Evolutionary conservation across 2,888 invertebrate genomes (phyloP), one percentile per base, ranked within the genome.

Genomic region (Stramonita haemastoma): DNA sequence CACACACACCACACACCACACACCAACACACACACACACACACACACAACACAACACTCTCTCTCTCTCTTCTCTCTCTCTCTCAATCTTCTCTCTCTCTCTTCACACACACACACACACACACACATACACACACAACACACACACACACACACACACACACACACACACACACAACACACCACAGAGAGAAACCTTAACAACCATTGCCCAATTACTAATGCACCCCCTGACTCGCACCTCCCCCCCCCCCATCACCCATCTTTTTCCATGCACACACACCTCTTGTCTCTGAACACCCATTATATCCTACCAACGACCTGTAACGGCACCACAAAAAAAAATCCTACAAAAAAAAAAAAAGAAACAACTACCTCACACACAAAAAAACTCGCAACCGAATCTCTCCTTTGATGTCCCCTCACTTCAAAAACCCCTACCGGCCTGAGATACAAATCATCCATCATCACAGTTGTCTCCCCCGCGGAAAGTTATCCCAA

Each of bases 391-490:
- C 46, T 8, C 46, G n/a, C 46, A 46, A 46, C 46, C 46, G 46
- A 8, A 46, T 46, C 46, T 46, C 36, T 22, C 26, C 81, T 83
- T 83, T 83, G 81, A 83, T 83, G 81, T 81, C n/a, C 46, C 22
- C 56, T 2, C 56, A 66, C 60, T 86, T 86, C 86, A 86, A 56
- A 36, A 36, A 17, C 26, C 81, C 79, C 79, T 26, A 32, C 84
- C 22, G 19, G 19, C 32, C 60, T 85, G 46, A 57, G 85, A 81
- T 81, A 34, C 81, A 57, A 84, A 56, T 84, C 84, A 84, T 60
- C 60, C 86, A 86, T 60, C 86, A 86, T 29, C 56, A 29, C n/a
- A 19, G 13, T 34, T 79, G 34, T 83, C 46, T 86, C 60, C 5
- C 56, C 57, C 86, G 32, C 86, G 13, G 32, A 32, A 60, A 66